Evolutionary conservation across 2,797 vertebrate species (phyloP).

Genomic region (Apodemus agrarius): DNA sequence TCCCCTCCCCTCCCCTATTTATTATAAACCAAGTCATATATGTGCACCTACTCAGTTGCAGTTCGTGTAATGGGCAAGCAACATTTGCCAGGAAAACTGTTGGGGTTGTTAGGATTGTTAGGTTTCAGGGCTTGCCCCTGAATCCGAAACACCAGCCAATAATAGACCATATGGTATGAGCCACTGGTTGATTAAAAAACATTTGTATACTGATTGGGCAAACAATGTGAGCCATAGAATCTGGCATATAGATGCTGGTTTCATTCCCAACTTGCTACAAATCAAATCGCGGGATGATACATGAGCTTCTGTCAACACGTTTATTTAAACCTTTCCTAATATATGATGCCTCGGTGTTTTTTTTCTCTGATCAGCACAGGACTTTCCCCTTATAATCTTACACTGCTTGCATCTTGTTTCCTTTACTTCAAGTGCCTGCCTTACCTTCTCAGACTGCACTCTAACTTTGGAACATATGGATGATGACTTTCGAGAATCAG

Average conservation of each 20-base stretch:
- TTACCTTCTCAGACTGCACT: background rate
- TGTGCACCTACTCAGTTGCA: background rate
- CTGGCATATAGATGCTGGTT: background rate
- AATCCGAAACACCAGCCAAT: constrained; percentile 23
- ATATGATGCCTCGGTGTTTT: background rate
- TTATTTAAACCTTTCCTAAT: constrained; percentile 40
- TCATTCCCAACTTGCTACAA: constrained; percentile 27
- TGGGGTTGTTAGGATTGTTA: background rate
- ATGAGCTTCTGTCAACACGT: background rate
- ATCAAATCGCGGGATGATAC: constrained; percentile 1
- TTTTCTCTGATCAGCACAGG: background rate
- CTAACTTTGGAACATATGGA: constrained; percentile 7
- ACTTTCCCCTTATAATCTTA: constrained; percentile 34
- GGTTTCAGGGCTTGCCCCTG: background rate
- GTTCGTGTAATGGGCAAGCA: constrained; percentile 16
- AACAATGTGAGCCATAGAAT: background rate
- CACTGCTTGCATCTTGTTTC: background rate
- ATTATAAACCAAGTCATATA: background rate
- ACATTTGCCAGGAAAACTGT: background rate
- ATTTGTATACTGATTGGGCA: background rate
- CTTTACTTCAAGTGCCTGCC: constrained; percentile 3
- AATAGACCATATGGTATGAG: background rate
- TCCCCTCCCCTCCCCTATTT: constrained; percentile 11
- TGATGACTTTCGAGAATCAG: background rate
- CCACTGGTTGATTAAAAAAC: constrained; percentile 14